Base-by-base conservation (phyloP, 2,113 vertebrate genomes). In the Poeciliopsis turrubarensis region DNA sequence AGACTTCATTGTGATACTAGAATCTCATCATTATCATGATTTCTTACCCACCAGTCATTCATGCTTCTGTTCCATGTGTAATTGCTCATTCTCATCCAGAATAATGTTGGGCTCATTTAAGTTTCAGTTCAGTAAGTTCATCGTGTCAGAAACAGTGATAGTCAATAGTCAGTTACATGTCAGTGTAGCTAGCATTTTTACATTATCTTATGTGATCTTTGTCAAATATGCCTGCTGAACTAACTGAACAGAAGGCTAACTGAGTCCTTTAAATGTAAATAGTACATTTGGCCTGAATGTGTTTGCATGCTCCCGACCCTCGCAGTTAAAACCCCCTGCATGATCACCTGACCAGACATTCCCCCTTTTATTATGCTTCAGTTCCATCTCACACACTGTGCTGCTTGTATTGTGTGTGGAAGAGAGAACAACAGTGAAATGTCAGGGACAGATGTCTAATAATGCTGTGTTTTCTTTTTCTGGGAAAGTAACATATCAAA, bases 291-390 rank as follows among this genome's bases (percentile, higher is more conserved):
- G 5, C 77, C 44, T 73, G 26, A 73, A 27, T 76, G 51, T 73
- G 1, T 11, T 10, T 29, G 90, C 92, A 91, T 89, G 89, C 70
- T 76, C 65, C 78, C 17, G 54, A 65, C 75, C 80, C 57, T 66
- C 70, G 65, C 67, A 17, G 78, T 13, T 26, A 10, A 70, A 44
- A 25, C 77, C 75, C 65, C 44, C 83, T 87, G 93, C 94, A 94
- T 92, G 93, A 84, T 86, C 84, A 74, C 78, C 76, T 83, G 73
- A 77, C 75, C 90, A 72, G 70, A 75, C 76, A 65, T 82, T 77
- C 29, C 63, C 54, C 60, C 15, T 60, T 65, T 17, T 67, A 72
- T 67, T 71, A 77, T 65, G 74, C 61, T 68, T 65, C 64, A 70
- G 65, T 71, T 75, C 29, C 78, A 65, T 47, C 80, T 44, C 73